Conservation (phyloP, 2,888 invertebrate genomes). For the Caenorhabditis becei region DNA sequence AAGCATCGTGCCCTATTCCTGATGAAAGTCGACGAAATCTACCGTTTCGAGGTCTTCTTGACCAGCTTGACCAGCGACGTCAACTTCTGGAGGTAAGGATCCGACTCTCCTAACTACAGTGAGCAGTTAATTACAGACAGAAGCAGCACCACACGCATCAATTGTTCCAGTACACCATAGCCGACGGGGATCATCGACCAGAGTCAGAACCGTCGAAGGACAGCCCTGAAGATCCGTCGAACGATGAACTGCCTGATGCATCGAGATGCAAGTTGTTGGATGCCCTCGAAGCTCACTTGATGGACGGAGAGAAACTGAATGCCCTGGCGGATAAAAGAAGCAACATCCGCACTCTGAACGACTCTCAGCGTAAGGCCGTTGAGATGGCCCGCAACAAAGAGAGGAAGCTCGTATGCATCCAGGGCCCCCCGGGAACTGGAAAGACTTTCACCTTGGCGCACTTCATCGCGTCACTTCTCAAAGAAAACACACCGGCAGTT, state of each 20-base stretch:
- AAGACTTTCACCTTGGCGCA: constrained; percentile 6
- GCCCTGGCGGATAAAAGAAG: neutral
- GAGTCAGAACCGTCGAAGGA: too few relatives aligned
- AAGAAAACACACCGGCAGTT: neutral
- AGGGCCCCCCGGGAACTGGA: constrained; percentile 56
- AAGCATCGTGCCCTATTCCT: neutral
- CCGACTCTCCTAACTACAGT: too few relatives aligned
- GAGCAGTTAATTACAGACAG: neutral
- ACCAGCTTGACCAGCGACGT: neutral
- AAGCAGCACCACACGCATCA: neutral
- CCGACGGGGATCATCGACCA: too few relatives aligned
- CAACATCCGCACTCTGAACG: neutral
- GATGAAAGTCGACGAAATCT: neutral
- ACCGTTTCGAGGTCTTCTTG: neutral
- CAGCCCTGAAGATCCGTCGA: too few relatives aligned
- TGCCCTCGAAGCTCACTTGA: neutral
- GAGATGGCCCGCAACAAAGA: constrained; percentile 33
- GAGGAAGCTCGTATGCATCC: constrained; percentile 27
- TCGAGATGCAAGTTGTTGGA: too few relatives aligned
- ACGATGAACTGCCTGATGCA: too few relatives aligned
- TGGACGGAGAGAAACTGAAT: neutral
- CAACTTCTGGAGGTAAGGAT: neutral
- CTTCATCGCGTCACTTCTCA: neutral
- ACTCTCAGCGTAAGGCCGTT: neutral
- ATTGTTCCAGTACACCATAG: too few relatives aligned